Conservation (phyloP, 2,888 invertebrate genomes). For the Synergus umbraculus region DNA sequence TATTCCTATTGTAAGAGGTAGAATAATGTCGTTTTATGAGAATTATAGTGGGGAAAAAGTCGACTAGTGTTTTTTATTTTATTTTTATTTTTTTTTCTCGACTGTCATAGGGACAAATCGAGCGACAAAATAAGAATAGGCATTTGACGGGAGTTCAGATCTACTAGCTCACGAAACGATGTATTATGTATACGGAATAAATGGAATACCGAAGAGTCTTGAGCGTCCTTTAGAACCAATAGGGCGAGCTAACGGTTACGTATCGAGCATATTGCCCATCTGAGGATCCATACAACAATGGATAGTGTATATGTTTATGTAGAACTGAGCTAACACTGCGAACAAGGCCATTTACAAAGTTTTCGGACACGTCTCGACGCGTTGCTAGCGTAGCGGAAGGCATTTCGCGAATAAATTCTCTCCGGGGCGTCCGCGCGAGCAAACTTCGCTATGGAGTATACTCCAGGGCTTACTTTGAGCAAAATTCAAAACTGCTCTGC, state of each 20-base stretch:
- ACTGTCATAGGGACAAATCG: conserved; percentile 63
- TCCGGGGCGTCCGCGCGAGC: conserved; percentile 23
- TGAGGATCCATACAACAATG: background rate
- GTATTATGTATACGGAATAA: conserved; percentile 74
- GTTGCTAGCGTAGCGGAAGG: conserved; percentile 49
- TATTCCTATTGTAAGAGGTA: conserved; percentile 13
- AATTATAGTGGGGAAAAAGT: background rate
- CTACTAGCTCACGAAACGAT: conserved; percentile 56
- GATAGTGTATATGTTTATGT: background rate
- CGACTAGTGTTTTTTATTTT: background rate
- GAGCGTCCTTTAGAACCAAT: conserved; percentile 72
- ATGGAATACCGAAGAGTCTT: conserved; percentile 65
- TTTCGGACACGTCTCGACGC: conserved; percentile 45
- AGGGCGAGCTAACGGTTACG: conserved; percentile 68
- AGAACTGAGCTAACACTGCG: background rate
- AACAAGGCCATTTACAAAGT: conserved; percentile 50
- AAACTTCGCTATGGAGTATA: conserved; percentile 18
- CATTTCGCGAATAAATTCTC: conserved; percentile 46
- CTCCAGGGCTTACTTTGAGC: conserved; percentile 31
- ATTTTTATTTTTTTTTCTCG: conserved; percentile 48
- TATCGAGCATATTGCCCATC: conserved; percentile 64
- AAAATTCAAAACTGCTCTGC: conserved; percentile 32
- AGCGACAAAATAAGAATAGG: conserved; percentile 72
- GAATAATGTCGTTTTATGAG: background rate
- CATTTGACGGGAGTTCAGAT: conserved; percentile 8